Percentiles rank a stretch among this genome's conserved stretches.
Conservation (phyloP, 2,888 invertebrate species). For the Lingula anatina region DNA sequence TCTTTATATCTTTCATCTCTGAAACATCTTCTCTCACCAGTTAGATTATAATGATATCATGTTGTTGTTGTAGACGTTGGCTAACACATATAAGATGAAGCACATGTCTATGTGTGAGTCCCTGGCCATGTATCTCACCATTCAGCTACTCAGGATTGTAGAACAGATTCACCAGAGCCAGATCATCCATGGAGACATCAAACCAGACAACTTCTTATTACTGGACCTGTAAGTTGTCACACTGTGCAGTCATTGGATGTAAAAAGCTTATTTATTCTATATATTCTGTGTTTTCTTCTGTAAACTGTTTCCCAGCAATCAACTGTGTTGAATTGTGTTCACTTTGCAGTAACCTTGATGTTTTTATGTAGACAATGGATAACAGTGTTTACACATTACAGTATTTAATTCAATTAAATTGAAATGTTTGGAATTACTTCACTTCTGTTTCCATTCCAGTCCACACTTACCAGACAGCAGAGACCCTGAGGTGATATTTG, state of each 20-base stretch:
- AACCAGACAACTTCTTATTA: constrained; percentile 89
- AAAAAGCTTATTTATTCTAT: too few relatives aligned
- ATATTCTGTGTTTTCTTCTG: too few relatives aligned
- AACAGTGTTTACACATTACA: too few relatives aligned
- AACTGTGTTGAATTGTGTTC: too few relatives aligned
- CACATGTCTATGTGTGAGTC: constrained; percentile 30
- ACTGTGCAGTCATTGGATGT: constrained; percentile 51
- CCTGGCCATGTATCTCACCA: constrained; percentile 71
- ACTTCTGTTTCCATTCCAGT: not conserved
- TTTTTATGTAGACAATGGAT: too few relatives aligned
- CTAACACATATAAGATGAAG: not conserved
- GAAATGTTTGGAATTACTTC: too few relatives aligned
- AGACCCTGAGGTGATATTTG: constrained; percentile 18
- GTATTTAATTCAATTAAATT: too few relatives aligned
- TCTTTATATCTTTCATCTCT: too few relatives aligned
- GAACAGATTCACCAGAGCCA: constrained; percentile 78
- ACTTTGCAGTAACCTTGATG: too few relatives aligned
- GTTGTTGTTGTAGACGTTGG: not conserved
- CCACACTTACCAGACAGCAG: not conserved
- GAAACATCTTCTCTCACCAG: too few relatives aligned
- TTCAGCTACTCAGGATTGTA: constrained; percentile 78
- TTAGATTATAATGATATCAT: constrained; percentile 61
- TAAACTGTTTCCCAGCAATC: too few relatives aligned
- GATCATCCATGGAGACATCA: constrained; percentile 92
- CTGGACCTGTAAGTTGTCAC: constrained; percentile 51